Conservation (phyloP, 2,113 vertebrate species). For the human (Homo sapiens) region GRCh38 chr12:70852001-70852500, state of each 20-base stretch:
- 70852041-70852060: not conserved
- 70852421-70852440: not conserved
- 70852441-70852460: not conserved
- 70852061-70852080: not conserved
- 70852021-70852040: not conserved
- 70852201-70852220: not conserved
- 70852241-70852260: not conserved
- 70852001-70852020: not conserved
- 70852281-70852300: not conserved
- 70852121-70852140: not conserved
- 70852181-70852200: not conserved
- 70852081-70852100: not conserved
- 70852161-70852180: not conserved
- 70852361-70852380: not conserved
- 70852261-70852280: not conserved
- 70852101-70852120: not conserved
- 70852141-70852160: not conserved
- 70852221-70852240: not conserved
- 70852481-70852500: not conserved
- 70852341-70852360: not conserved
- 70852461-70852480: not conserved
- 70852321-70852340: not conserved
- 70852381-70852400: not conserved
- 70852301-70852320: not conserved
- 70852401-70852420: not conserved